Evolutionary conservation across 2,797 vertebrate species (phyloP).

Genomic region (Platalea minor): DNA sequence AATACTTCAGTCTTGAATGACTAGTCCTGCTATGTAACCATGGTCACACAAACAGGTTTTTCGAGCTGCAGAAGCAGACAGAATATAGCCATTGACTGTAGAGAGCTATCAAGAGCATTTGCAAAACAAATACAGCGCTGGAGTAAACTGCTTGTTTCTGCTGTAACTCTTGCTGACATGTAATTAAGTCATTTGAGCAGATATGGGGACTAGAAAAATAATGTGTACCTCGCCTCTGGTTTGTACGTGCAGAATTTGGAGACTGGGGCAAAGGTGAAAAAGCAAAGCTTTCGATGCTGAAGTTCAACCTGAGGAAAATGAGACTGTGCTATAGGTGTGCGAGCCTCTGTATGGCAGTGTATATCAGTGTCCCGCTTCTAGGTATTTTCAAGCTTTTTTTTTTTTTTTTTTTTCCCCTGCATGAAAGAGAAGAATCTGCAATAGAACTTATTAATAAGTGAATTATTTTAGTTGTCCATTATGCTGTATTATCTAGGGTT

Average conservation of each 20-base stretch:
- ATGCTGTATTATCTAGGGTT: background rate
- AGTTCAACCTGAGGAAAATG: background rate
- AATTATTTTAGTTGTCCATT: background rate
- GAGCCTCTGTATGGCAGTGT: background rate
- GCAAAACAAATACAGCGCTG: conserved; percentile 37
- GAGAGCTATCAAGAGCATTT: background rate
- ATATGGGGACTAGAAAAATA: background rate
- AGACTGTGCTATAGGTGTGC: background rate
- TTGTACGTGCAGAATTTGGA: background rate
- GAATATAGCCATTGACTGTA: background rate
- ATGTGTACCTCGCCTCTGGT: background rate
- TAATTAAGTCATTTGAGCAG: conserved; percentile 31
- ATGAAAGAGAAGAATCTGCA: background rate
- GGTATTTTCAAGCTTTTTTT: background rate
- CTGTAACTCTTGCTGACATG: background rate
- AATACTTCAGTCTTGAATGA: conserved; percentile 62
- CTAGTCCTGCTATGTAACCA: conserved; percentile 77
- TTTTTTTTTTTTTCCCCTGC: background rate
- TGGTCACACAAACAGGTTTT: conserved; percentile 88
- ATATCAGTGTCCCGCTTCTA: background rate
- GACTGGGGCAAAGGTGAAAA: background rate
- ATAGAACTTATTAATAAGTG: background rate
- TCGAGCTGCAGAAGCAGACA: conserved; percentile 79
- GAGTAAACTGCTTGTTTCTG: conserved; percentile 20
- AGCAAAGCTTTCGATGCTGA: background rate